phyloP scores from a whole-genome alignment of 2,888 invertebrate genomes.

The Rosalia funebris region DNA sequence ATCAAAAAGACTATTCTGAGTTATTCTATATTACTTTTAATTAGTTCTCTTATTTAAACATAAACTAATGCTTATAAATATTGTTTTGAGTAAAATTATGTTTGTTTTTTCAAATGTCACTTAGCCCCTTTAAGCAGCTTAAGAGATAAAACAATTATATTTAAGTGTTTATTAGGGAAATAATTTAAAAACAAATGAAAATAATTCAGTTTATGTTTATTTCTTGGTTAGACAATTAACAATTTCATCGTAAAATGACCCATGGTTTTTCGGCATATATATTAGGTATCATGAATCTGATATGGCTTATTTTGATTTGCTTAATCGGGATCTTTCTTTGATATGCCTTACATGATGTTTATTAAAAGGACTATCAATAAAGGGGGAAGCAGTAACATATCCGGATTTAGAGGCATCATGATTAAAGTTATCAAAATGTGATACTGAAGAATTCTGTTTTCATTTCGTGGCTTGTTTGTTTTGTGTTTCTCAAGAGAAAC shows the following conservation, averaged over 20 bases:
- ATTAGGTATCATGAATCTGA: neutral
- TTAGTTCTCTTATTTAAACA: constrained; percentile 1
- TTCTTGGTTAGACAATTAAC: constrained; percentile 1
- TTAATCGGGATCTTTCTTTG: constrained; percentile 7
- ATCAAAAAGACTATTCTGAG: constrained; percentile 1
- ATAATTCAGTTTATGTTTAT: constrained; percentile 6
- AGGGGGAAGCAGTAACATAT: constrained; percentile 6
- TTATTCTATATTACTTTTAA: neutral
- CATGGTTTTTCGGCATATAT: constrained; percentile 5
- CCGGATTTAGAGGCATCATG: constrained; percentile 6
- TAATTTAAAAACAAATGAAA: neutral
- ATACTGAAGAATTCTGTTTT: constrained; percentile 7
- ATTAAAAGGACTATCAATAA: constrained; percentile 7
- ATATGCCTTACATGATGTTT: constrained; percentile 1
- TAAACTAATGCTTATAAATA: constrained; percentile 1
- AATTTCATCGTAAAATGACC: constrained; percentile 4
- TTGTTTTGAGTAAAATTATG: neutral
- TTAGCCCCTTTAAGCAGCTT: constrained; percentile 5
- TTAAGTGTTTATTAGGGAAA: constrained; percentile 1
- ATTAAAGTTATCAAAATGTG: constrained; percentile 4
- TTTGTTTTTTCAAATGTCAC: constrained; percentile 5
- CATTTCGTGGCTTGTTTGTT: constrained; percentile 2
- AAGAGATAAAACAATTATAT: neutral
- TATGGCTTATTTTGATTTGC: constrained; percentile 3
- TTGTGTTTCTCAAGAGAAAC: constrained; percentile 3